phyloP scores from a whole-genome alignment of 2,113 vertebrate species.

The Hydrochoerus hydrochaeris region DNA sequence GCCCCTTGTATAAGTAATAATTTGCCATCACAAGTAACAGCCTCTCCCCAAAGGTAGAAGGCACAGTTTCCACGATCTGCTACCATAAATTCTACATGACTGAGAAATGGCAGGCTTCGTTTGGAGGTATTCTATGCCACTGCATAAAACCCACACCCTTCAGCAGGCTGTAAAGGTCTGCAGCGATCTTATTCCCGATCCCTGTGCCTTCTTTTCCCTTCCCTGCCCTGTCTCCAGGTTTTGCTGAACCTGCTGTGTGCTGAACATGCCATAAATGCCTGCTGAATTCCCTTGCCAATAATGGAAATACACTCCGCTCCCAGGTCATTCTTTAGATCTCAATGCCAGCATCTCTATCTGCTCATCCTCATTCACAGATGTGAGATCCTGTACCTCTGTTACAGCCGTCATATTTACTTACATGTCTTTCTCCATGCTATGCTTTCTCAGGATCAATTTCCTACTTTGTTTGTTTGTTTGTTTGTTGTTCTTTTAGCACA shows the following conservation, averaged over 20 bases:
- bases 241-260: neutral
- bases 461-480: neutral
- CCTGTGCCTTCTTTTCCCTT: neutral
- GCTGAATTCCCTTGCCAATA: neutral
- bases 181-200: neutral
- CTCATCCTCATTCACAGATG: neutral
- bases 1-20: neutral
- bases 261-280: neutral
- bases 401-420: neutral
- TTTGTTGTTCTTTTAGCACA: neutral
- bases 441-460: neutral
- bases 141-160: neutral
- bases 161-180: neutral
- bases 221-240: neutral
- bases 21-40: neutral
- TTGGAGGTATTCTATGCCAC: neutral
- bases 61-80: neutral
- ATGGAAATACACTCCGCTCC: neutral
- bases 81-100: neutral
- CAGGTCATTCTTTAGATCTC: neutral
- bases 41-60: neutral
- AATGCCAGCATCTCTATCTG: neutral
- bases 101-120: neutral
- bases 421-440: neutral
- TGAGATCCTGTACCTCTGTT: neutral